These are phyloP conservation scores for Microhierax caerulescens DNA, from an alignment of 2,797 vertebrate species.

Conservation along the genomic window DNA sequence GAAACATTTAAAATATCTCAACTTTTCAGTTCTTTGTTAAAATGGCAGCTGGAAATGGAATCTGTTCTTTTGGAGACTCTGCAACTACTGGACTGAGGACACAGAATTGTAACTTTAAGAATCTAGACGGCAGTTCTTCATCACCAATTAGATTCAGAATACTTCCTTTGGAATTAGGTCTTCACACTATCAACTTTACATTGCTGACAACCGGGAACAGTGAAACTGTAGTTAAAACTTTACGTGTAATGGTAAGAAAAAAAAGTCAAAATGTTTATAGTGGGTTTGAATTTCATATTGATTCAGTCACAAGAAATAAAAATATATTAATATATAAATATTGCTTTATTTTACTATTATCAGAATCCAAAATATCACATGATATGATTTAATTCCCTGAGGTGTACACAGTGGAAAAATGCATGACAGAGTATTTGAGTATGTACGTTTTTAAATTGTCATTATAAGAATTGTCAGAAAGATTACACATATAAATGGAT, in stretches of 20 bases:
- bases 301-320: neutral
- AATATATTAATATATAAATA: neutral
- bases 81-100: neutral
- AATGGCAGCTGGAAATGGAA: conserved; percentile 75
- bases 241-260: conserved; percentile 86
- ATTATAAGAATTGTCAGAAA: neutral
- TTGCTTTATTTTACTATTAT: neutral
- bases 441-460: neutral
- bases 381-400: neutral
- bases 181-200: conserved; percentile 85
- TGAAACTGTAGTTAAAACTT: conserved; percentile 82
- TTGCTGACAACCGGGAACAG: conserved; percentile 36
- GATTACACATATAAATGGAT: neutral
- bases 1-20: neutral
- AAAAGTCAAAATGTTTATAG: neutral
- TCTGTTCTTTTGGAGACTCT: conserved; percentile 80
- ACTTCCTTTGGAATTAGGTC: conserved; percentile 84
- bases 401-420: neutral
- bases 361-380: neutral
- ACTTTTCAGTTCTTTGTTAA: conserved; percentile 83
- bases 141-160: conserved; percentile 77
- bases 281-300: neutral
- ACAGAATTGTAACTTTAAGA: conserved; percentile 17
- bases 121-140: conserved; percentile 54
- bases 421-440: neutral